These are phyloP conservation scores for Leptarthrus brevirostris DNA, from an alignment of 2,888 invertebrate genomes.

Conservation along the genomic window DNA sequence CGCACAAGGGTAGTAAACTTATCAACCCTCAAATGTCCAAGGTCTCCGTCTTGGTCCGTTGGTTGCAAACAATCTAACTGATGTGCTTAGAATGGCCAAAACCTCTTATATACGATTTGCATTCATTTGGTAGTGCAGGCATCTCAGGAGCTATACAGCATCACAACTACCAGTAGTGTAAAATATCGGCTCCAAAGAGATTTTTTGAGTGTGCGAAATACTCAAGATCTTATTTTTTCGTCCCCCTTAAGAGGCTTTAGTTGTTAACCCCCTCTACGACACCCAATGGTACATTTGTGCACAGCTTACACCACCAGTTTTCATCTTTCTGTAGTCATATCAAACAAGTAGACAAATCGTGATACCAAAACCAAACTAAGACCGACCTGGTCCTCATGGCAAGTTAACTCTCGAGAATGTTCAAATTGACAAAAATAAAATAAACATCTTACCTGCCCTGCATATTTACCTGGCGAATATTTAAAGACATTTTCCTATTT, in stretches of 20 bases:
- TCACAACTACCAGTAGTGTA: constrained; percentile 31
- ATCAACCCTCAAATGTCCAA: constrained; percentile 11
- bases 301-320: constrained; percentile 3
- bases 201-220: constrained; percentile 12
- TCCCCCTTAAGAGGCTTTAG: constrained; percentile 1
- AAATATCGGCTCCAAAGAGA: not conserved
- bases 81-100: constrained; percentile 67
- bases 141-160: constrained; percentile 13
- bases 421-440: constrained; percentile 35
- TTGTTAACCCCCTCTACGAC: constrained; percentile 17
- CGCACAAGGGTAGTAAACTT: not conserved
- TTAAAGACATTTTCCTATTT: not conserved
- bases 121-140: constrained; percentile 22
- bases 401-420: not conserved
- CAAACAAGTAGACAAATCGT: constrained; percentile 6
- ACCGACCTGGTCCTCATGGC: not conserved
- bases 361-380: constrained; percentile 2
- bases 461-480: constrained; percentile 1
- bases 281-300: not conserved
- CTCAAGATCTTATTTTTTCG: constrained; percentile 16
- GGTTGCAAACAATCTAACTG: constrained; percentile 66
- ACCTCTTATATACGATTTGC: constrained; percentile 65
- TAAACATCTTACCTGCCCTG: constrained; percentile 18
- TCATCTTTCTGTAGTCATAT: constrained; percentile 13
- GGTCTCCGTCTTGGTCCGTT: constrained; percentile 58